Evolutionary conservation across 2,113 vertebrate species (phyloP).

Genomic region (Gila orcuttii): DNA sequence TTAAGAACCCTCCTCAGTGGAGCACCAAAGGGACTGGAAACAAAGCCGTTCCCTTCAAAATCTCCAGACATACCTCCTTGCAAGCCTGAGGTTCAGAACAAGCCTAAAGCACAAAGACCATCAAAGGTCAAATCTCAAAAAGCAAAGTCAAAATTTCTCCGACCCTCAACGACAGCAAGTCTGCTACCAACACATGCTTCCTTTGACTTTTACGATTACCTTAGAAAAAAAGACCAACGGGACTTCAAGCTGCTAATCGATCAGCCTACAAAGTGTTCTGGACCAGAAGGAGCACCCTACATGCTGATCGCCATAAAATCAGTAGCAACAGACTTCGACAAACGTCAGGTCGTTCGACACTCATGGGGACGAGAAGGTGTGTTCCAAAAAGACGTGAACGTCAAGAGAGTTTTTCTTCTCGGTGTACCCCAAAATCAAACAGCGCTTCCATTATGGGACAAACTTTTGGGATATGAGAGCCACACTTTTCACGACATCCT

Average conservation of each 20-base stretch:
- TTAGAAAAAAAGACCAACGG: constrained; percentile 88
- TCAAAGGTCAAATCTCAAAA: constrained; percentile 60
- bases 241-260: constrained; percentile 88
- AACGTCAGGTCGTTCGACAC: constrained; percentile 92
- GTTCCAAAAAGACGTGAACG: constrained; percentile 71
- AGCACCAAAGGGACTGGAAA: constrained; percentile 1
- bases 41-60: constrained; percentile 2
- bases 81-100: constrained; percentile 38
- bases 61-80: constrained; percentile 51
- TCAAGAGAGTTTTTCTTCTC: constrained; percentile 88
- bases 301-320: constrained; percentile 94
- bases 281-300: constrained; percentile 71
- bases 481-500: constrained; percentile 83
- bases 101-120: constrained; percentile 31
- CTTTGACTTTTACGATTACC: constrained; percentile 88
- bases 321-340: constrained; percentile 86
- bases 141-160: constrained; percentile 33
- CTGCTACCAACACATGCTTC: constrained; percentile 59
- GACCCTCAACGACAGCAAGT: constrained; percentile 53
- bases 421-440: constrained; percentile 83
- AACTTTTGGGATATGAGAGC: constrained; percentile 88
- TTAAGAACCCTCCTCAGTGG: constrained; percentile 34
- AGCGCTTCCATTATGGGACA: constrained; percentile 82
- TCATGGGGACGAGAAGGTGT: constrained; percentile 90
- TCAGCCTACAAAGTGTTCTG: constrained; percentile 87